Percentiles rank a stretch among this genome's conserved stretches.
Conservation (phyloP, 1,140 invertebrate genomes). For the Zophobas morio region DNA sequence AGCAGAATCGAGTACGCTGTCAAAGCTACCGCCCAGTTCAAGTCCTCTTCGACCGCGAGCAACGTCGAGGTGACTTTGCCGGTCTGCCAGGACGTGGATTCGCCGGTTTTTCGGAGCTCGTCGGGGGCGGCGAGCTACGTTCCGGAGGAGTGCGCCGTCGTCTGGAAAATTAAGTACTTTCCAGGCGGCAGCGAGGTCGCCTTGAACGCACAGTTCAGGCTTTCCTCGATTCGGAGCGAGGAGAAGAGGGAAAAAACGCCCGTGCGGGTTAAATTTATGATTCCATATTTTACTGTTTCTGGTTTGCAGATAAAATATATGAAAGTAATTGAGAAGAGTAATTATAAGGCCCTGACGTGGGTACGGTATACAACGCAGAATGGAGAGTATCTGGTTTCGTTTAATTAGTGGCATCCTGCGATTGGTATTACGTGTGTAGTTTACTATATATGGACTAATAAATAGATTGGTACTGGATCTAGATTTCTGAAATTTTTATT, state of each 20-base stretch:
- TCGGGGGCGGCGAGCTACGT: conserved; percentile 3
- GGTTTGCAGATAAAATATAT: conserved; percentile 37
- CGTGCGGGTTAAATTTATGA: conserved; percentile 43
- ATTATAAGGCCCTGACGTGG: conserved; percentile 27
- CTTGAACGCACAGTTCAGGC: conserved; percentile 17
- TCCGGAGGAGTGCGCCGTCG: conserved; percentile 17
- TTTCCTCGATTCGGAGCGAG: conserved; percentile 7
- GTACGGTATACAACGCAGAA: conserved; percentile 22
- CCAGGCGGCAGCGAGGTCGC: conserved; percentile 6
- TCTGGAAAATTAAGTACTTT: conserved; percentile 30
- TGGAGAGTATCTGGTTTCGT: conserved; percentile 29
- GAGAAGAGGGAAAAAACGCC: conserved; percentile 1
- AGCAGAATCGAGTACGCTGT: conserved; percentile 23
- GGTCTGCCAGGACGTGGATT: conserved; percentile 30
- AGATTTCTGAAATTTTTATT: no score
- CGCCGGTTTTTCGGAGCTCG: conserved; percentile 11
- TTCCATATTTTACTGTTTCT: conserved; percentile 45
- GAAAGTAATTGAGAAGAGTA: conserved; percentile 36
- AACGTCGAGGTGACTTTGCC: conserved; percentile 31
- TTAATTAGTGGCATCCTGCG: conserved; percentile 13
- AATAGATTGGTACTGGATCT: no score
- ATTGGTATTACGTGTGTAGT: not conserved
- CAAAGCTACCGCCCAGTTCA: conserved; percentile 14
- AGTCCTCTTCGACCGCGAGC: conserved; percentile 13
- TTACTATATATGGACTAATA: no score